phyloP scores from a whole-genome alignment of 1,140 invertebrate genomes.

The Hirudo medicinalis region DNA sequence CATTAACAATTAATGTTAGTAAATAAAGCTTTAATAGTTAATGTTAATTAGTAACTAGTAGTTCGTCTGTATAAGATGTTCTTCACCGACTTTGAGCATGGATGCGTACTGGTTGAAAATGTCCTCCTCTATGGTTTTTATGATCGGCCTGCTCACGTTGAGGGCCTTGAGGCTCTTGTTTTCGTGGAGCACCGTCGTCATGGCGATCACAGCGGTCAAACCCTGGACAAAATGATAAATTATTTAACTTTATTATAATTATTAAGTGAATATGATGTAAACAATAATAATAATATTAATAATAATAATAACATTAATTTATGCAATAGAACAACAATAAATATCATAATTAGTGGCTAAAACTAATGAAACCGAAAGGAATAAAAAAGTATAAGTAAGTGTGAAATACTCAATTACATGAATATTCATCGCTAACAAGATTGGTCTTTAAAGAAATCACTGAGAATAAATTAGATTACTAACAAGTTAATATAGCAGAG shows the following conservation, averaged over 20 bases:
- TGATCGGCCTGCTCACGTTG: not conserved
- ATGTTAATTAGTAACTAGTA: no score
- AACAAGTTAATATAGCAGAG: not conserved
- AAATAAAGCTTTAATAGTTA: no score
- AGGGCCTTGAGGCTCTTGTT: not conserved
- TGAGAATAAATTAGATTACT: slow-evolving; percentile 2
- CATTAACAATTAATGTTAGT: no score
- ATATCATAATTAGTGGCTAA: not conserved
- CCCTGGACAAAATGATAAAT: not conserved
- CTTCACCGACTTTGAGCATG: not conserved
- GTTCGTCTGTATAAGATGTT: no score
- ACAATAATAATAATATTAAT: slow-evolving; percentile 8
- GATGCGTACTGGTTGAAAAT: not conserved
- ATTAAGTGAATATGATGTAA: not conserved
- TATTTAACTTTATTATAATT: not conserved
- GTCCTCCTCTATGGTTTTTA: slow-evolving; percentile 2
- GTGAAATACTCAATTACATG: not conserved
- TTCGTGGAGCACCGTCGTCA: not conserved
- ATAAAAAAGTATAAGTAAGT: not conserved
- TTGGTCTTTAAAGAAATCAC: not conserved
- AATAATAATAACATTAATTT: slow-evolving; percentile 3
- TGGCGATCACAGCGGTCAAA: not conserved
- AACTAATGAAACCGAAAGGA: not conserved
- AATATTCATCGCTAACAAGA: not conserved
- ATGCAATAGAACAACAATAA: slow-evolving; percentile 10